Base-by-base conservation (phyloP, 2,113 vertebrate genomes). In the Melanocharis versteri region DNA sequence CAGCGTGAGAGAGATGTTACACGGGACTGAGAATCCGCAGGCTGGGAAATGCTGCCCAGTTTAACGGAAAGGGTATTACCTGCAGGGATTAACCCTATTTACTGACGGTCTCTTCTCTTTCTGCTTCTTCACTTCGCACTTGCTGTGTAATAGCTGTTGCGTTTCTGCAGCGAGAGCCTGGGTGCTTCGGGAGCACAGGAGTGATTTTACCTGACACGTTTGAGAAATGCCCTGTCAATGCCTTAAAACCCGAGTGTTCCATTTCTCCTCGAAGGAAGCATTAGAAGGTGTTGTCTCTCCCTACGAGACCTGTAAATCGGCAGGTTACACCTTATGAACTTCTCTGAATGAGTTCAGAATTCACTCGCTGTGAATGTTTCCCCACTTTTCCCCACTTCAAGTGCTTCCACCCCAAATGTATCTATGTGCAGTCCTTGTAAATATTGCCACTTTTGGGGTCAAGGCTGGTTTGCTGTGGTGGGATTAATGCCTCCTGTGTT, bases 61-160 rank as follows among this genome's bases (percentile, higher is more conserved):
- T 92, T 95, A 94, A 95, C 60, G 65, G 94, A 68, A 92, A 80
- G 91, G 90, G 89, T 66, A 88, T 94, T 96, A 97, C 94, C 97
- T 97, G 96, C 94, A 92, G 95, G 98, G 98, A 98, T 99, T 98
- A 99, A 98, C 98, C 98, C 81, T 48, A 17, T 81, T 72, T 84
- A 58, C 89, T 7, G 27, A 53, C 76, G 68, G 30, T 42, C 79
- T 65, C 89, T 68, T 93, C 73, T 90, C 60, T 73, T 78, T 80
- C 93, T 91, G 42, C 93, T 47, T 31, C 94, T 85, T 65, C 94
- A 64, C 87, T 92, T 82, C 62, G 10, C 92, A 17, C 84, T 90
- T 81, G 62, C 90, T 68, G 89, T 66, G 84, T 92, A 86, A 70
- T 30, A 88, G 79, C 85, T 54, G 86, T 39, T 82, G 84, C 69